Evolutionary conservation across 2,797 vertebrate genomes (phyloP), one percentile per base, ranked within the genome.

Genomic region (Gymnothorax reevesii): DNA sequence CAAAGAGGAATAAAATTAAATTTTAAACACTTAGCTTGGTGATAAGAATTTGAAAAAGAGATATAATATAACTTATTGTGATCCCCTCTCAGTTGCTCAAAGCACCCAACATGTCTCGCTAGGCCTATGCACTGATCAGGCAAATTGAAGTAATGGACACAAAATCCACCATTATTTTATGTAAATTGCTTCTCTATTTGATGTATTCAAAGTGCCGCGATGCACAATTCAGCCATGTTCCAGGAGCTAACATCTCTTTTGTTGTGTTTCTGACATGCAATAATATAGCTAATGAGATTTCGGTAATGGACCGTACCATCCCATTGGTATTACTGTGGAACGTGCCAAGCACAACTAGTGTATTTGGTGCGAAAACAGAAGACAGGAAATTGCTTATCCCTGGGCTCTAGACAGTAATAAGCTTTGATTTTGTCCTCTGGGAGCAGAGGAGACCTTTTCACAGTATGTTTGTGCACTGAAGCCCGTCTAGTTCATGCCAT

Each of bases 241-340:
- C 8, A 22, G 15, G 62, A 86, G 80, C 86, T 71, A 71, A 49
- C 27, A 52, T 75, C 80, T 87, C 77, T 66, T 62, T 83, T 49
- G 86, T 90, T 88, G 87, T 85, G 84, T 87, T 71, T 62, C 89
- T 87, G 83, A 87, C 88, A 88, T 88, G 88, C 86, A 83, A 82
- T 88, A 79, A 84, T 87, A 80, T 84, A 84, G 87, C 87, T 90
- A 90, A 90, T 90, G 87, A 89, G 87, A 89, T 89, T 88, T 86
- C 87, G 88, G 83, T 90, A 90, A 91, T 90, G 85, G 88, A 86
- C 80, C 87, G 80, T 89, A 62, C 79, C 87, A 55, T 90, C 90
- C 89, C 87, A 90, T 73, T 88, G 89, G 89, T 90, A 85, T 86
- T 89, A 84, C 83, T 80, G 85, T 77, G 79, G 79, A 87, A 75